These are phyloP conservation scores for Procavia capensis DNA, from an alignment of 2,113 vertebrate genomes.

Conservation along the genomic window DNA sequence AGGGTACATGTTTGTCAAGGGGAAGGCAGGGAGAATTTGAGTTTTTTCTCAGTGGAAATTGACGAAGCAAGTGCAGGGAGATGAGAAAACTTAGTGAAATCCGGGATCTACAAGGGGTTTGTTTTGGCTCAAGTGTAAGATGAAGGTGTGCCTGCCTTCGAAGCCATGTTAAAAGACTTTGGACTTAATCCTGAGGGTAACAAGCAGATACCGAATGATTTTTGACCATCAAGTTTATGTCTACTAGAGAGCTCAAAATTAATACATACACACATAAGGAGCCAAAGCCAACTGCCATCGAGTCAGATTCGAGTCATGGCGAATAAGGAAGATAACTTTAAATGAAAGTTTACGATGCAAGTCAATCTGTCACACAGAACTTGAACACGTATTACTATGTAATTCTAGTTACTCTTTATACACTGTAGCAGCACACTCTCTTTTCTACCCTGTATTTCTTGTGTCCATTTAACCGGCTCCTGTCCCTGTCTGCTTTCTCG, in stretches of 20 bases:
- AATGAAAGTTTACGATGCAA: too few species aligned
- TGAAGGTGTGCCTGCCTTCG: neutral
- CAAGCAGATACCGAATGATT: neutral
- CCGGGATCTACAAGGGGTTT: neutral
- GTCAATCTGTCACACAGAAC: too few species aligned
- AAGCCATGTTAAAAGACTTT: slow-evolving; percentile 2
- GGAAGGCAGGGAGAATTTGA: neutral
- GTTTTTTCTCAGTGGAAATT: neutral
- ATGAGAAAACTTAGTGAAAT: slow-evolving; percentile 12
- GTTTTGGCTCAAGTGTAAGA: neutral
- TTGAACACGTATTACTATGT: too few species aligned
- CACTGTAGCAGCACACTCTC: too few species aligned
- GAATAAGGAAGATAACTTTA: too few species aligned
- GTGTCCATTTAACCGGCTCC: too few species aligned
- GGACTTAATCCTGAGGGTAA: neutral
- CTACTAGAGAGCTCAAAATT: neutral
- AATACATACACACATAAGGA: neutral
- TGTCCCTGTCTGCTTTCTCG: too few species aligned
- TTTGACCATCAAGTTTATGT: neutral
- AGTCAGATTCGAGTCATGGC: too few species aligned
- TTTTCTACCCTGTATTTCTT: too few species aligned
- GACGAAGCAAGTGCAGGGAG: slow-evolving; percentile 9
- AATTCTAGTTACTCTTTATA: too few species aligned
- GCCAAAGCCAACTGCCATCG: too few species aligned
- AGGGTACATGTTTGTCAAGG: neutral